Percentiles rank a stretch among this genome's conserved stretches.
Evolutionary conservation across 1,140 invertebrate species (phyloP).

Genomic region (Ostrea edulis): DNA sequence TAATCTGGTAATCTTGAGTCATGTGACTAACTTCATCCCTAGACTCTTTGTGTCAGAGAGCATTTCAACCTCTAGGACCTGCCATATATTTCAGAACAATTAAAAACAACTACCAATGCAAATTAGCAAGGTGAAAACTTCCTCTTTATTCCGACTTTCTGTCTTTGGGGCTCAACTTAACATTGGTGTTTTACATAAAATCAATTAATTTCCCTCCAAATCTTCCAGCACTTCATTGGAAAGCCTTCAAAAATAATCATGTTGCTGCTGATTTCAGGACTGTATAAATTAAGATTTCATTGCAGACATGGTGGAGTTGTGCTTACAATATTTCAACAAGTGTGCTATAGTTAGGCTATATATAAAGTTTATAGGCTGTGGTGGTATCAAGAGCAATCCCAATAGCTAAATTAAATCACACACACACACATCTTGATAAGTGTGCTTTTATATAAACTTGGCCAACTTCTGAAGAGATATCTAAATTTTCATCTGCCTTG

Average conservation of each 20-base stretch:
- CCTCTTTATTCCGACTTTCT: slow-evolving; percentile 28
- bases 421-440: slow-evolving; percentile 30
- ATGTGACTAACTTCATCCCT: slow-evolving; percentile 10
- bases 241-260: slow-evolving; percentile 24
- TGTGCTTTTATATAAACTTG: slow-evolving; percentile 29
- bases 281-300: slow-evolving; percentile 29
- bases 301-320: slow-evolving; percentile 27
- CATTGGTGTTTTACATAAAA: slow-evolving; percentile 33
- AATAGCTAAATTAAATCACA: slow-evolving; percentile 15
- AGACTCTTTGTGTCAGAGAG: slow-evolving; percentile 12
- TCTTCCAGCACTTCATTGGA: slow-evolving; percentile 25
- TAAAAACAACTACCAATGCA: slow-evolving; percentile 19
- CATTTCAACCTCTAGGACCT: slow-evolving; percentile 29
- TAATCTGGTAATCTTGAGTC: slow-evolving; percentile 2
- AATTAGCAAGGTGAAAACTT: slow-evolving; percentile 35
- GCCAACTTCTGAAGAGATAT: slow-evolving; percentile 28
- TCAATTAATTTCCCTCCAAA: slow-evolving; percentile 32
- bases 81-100: slow-evolving; percentile 39
- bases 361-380: slow-evolving; percentile 32
- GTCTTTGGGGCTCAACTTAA: slow-evolving; percentile 26
- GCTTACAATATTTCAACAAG: slow-evolving; percentile 24
- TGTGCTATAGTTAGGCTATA: neutral
- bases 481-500: slow-evolving; percentile 37
- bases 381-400: neutral
- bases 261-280: slow-evolving; percentile 18